phyloP scores from a whole-genome alignment of 1,140 invertebrate genomes.

The Scaptodrosophila lebanonensis region DNA sequence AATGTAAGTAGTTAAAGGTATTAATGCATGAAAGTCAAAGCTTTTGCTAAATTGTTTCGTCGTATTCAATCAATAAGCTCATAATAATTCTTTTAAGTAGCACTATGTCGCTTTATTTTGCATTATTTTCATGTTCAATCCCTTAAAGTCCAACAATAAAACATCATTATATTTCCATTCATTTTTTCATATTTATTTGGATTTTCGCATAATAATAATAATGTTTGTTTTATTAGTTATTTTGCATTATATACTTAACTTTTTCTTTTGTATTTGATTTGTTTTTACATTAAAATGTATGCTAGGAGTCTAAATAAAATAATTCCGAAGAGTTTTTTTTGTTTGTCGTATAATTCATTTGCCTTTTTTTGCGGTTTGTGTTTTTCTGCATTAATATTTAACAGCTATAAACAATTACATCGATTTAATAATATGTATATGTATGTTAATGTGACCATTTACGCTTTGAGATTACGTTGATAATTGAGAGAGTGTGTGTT shows the following conservation, averaged over 20 bases:
- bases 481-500: conserved; percentile 19
- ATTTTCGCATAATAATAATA: conserved; percentile 71
- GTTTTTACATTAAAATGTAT: conserved; percentile 65
- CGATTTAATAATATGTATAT: conserved; percentile 52
- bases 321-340: conserved; percentile 53
- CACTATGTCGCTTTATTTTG: too few relatives aligned
- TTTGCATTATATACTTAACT: conserved; percentile 36
- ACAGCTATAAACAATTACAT: conserved; percentile 49
- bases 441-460: conserved; percentile 17
- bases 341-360: too few relatives aligned
- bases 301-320: conserved; percentile 68
- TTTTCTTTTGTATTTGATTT: conserved; percentile 17
- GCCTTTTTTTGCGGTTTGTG: conserved; percentile 12
- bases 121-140: too few relatives aligned
- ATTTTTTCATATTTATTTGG: conserved; percentile 56
- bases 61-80: too few relatives aligned
- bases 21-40: too few relatives aligned
- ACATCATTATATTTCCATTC: conserved; percentile 23
- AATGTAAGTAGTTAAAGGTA: too few relatives aligned
- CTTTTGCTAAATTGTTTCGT: too few relatives aligned
- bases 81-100: too few relatives aligned
- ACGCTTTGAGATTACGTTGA: conserved; percentile 22
- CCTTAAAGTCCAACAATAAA: conserved; percentile 1
- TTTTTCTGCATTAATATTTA: conserved; percentile 21
- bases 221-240: conserved; percentile 56